A percentile compares a stretch with the other conserved stretches of the same genome.
These are phyloP conservation scores for Microcebus ravelobensis DNA, from an alignment of 2,113 vertebrate species.

Conservation along the genomic window DNA sequence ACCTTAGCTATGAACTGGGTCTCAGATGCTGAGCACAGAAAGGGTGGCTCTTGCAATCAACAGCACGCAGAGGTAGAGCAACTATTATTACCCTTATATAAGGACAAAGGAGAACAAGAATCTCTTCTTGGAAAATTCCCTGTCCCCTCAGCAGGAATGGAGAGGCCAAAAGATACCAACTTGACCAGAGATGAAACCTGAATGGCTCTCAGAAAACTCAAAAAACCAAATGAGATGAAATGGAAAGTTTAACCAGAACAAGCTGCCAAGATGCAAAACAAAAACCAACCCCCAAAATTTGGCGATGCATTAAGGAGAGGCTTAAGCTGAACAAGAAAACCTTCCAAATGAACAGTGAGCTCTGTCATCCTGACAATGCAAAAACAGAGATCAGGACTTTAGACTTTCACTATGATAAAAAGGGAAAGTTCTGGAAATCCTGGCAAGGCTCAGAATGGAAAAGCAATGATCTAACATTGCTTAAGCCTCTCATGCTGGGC, in stretches of 20 bases:
- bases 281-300: conserved; percentile 1
- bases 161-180: not conserved
- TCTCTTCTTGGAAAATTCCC: not conserved
- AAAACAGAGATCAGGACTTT: not conserved
- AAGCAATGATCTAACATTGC: not conserved
- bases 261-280: conserved; percentile 26
- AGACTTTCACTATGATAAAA: not conserved
- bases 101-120: not conserved
- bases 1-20: not conserved
- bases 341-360: conserved; percentile 3
- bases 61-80: not conserved
- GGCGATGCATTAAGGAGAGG: not conserved
- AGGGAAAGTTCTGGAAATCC: conserved; percentile 46
- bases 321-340: conserved; percentile 31
- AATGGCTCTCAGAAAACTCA: not conserved
- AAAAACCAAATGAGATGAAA: not conserved
- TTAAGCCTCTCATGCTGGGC: not conserved
- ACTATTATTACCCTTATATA: not conserved
- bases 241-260: not conserved
- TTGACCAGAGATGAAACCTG: not conserved
- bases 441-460: conserved; percentile 6
- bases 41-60: not conserved
- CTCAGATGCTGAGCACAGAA: not conserved
- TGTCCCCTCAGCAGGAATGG: not conserved
- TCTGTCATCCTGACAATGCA: not conserved